Evolutionary conservation across 2,797 vertebrate genomes (phyloP).

Genomic region (Cetoscarus ocellatus): DNA sequence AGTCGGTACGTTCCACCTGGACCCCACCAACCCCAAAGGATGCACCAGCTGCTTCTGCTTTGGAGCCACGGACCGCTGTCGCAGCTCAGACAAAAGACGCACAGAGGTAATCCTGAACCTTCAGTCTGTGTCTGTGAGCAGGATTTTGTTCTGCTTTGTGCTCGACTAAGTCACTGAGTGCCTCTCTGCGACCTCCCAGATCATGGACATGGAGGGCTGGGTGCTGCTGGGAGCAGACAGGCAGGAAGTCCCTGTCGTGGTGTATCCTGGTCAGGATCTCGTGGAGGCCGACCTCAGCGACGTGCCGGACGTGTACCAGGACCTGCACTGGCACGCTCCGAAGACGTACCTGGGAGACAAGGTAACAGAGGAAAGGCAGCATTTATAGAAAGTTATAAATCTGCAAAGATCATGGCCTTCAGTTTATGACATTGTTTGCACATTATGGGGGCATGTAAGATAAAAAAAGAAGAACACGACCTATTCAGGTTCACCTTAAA

Average conservation of each 20-base stretch:
- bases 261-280: slow-evolving; percentile 80
- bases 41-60: slow-evolving; percentile 99
- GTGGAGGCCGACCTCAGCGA: slow-evolving; percentile 88
- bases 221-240: slow-evolving; percentile 88
- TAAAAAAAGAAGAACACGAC: too few relatives aligned
- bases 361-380: slow-evolving; percentile 71
- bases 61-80: slow-evolving; percentile 93
- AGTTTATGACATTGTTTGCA: background rate
- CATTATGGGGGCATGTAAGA: background rate
- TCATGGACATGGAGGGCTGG: slow-evolving; percentile 92
- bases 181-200: slow-evolving; percentile 68
- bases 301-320: slow-evolving; percentile 88
- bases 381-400: background rate
- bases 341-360: slow-evolving; percentile 92
- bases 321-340: slow-evolving; percentile 95
- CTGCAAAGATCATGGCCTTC: background rate
- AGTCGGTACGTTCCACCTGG: slow-evolving; percentile 93
- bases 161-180: too few relatives aligned
- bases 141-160: too few relatives aligned
- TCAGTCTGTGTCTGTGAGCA: too few relatives aligned
- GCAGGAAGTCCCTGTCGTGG: slow-evolving; percentile 85
- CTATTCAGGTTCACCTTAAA: too few relatives aligned
- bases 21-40: slow-evolving; percentile 93
- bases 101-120: slow-evolving; percentile 81
- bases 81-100: slow-evolving; percentile 86